Evolutionary conservation across 2,113 vertebrate species (phyloP).

Genomic region (Vimba vimba): DNA sequence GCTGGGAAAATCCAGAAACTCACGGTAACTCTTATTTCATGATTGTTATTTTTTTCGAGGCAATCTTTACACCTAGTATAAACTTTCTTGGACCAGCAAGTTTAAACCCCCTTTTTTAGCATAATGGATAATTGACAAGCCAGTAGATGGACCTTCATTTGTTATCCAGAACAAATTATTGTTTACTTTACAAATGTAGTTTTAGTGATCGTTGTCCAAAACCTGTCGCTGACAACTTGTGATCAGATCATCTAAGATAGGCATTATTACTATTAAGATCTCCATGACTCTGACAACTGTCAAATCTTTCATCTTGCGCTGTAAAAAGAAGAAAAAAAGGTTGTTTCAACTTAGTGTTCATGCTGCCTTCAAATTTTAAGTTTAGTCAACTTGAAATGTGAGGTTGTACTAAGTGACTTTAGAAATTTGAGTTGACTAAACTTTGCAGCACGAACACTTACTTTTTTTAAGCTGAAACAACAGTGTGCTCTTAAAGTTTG

Average conservation of each 20-base stretch:
- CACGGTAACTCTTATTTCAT: constrained; percentile 79
- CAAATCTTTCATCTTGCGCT: background rate
- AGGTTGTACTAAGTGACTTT: too few species aligned
- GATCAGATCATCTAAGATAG: background rate
- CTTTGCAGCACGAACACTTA: too few species aligned
- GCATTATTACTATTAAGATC: background rate
- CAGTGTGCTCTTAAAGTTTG: background rate
- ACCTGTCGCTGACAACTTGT: background rate
- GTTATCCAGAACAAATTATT: background rate
- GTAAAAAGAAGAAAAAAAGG: background rate
- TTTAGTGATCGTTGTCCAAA: background rate
- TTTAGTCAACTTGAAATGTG: too few species aligned
- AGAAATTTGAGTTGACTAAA: too few species aligned
- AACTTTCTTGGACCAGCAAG: background rate
- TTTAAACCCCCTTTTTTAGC: background rate
- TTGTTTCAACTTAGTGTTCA: too few species aligned
- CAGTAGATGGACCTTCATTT: background rate
- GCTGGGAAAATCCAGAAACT: constrained; percentile 98
- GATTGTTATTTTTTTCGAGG: background rate
- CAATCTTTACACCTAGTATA: background rate
- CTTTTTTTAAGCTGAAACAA: too few species aligned
- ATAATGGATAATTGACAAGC: background rate
- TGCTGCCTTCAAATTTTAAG: too few species aligned
- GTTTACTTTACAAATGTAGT: background rate
- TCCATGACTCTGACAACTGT: too few species aligned